A percentile compares a stretch with the other conserved stretches of the same genome.
Evolutionary conservation across 2,797 vertebrate genomes (phyloP).

Genomic region (Neomorphus geoffroyi): DNA sequence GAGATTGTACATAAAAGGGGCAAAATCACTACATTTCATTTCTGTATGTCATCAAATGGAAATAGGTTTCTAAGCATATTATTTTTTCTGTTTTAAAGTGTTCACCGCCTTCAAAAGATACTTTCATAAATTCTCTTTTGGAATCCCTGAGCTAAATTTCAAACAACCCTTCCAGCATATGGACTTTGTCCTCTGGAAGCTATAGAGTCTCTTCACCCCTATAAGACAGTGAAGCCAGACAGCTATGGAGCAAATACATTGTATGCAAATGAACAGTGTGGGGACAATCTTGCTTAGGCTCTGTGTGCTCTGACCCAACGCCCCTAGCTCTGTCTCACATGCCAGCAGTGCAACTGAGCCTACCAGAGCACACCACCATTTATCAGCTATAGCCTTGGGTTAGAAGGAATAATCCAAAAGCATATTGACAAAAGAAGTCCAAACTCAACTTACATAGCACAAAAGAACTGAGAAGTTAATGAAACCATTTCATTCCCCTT

Average conservation of each 20-base stretch:
- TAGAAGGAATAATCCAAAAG: background rate
- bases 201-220: background rate
- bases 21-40: background rate
- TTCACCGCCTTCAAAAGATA: background rate
- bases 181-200: background rate
- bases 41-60: background rate
- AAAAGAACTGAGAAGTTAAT: background rate
- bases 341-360: background rate
- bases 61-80: background rate
- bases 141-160: background rate
- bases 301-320: background rate
- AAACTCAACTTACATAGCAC: background rate
- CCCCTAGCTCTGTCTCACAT: rapidly evolving
- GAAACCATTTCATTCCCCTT: background rate
- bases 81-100: background rate
- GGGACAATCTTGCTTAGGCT: background rate
- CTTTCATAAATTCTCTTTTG: background rate
- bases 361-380: rapidly evolving
- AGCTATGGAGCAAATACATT: background rate
- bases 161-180: background rate
- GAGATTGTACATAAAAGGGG: background rate
- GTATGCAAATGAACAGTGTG: rapidly evolving
- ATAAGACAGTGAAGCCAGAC: background rate
- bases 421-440: background rate
- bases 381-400: background rate